Evolutionary conservation across 2,113 vertebrate genomes (phyloP).

Genomic region (Psittacus erithacus): DNA sequence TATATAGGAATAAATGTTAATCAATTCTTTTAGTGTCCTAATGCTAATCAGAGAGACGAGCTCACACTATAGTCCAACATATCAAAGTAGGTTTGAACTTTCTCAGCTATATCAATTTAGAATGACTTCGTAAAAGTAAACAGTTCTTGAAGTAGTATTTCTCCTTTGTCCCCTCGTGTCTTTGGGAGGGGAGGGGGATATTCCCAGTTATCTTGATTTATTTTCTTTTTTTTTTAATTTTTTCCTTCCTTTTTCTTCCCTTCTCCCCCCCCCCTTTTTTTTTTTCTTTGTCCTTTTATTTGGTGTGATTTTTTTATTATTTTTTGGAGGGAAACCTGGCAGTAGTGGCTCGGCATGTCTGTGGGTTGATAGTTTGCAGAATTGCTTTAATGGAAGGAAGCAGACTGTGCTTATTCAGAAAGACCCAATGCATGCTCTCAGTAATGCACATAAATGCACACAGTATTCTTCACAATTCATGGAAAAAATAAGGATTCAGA

Average conservation of each 20-base stretch:
- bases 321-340: background rate
- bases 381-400: background rate
- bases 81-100: conserved; percentile 5
- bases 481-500: background rate
- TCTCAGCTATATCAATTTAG: conserved; percentile 19
- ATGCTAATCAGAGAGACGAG: background rate
- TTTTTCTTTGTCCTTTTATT: background rate
- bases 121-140: conserved; percentile 3
- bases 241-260: background rate
- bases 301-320: background rate
- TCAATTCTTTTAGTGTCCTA: background rate
- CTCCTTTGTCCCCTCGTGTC: background rate
- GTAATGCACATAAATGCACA: background rate
- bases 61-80: background rate
- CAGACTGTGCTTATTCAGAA: background rate
- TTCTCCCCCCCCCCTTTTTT: no score
- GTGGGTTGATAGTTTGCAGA: background rate
- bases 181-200: background rate
- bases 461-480: background rate
- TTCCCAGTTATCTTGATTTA: background rate
- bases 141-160: background rate
- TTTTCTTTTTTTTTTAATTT: background rate
- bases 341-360: background rate
- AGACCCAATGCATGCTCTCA: background rate
- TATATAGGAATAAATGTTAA: conserved; percentile 33